Conservation (phyloP, 2,797 vertebrate genomes). For the Mormyrops boulengeri region DNA sequence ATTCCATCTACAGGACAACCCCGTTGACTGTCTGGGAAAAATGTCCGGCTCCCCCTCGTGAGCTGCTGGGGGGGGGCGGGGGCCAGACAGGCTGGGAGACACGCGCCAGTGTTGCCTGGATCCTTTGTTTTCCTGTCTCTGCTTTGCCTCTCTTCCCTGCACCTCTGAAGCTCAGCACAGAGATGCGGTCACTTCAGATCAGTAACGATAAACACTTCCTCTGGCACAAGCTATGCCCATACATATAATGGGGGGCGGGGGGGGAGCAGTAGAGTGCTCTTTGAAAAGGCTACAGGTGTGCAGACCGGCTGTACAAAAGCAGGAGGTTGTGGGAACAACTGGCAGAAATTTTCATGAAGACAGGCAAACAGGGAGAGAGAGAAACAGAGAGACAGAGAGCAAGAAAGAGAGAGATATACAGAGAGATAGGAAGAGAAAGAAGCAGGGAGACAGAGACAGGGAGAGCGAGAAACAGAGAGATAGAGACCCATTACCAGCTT, state of each 20-base stretch:
- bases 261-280: neutral
- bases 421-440: neutral
- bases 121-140: neutral
- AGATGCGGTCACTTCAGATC: neutral
- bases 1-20: conserved; percentile 44
- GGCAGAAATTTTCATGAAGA: neutral
- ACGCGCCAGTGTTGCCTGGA: conserved; percentile 46
- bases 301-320: neutral
- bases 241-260: neutral
- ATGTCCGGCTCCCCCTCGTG: conserved; percentile 47
- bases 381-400: neutral
- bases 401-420: neutral
- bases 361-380: neutral
- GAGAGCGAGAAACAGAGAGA: too few relatives aligned
- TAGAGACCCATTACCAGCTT: too few relatives aligned
- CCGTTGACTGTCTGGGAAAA: conserved; percentile 51
- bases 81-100: conserved; percentile 35
- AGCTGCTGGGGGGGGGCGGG: conserved; percentile 42
- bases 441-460: neutral
- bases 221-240: neutral
- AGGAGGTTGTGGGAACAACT: neutral
- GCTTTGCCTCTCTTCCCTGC: neutral
- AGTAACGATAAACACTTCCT: neutral
- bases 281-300: conserved; percentile 17
- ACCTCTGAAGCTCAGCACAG: neutral